Conservation (phyloP, 2,888 invertebrate genomes). For the Podabrus alpinus region DNA sequence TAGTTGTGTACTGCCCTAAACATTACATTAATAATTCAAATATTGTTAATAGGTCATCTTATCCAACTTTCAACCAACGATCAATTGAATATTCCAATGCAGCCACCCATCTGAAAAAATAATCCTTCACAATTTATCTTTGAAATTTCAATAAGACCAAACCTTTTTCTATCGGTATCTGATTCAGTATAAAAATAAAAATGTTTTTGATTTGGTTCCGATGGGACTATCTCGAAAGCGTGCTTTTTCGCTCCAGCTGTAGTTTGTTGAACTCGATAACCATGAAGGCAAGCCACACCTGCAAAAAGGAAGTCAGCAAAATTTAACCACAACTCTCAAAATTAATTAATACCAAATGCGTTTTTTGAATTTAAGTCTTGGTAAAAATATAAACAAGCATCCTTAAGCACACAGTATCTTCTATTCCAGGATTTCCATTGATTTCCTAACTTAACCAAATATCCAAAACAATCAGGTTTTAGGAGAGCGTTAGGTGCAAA, state of each 20-base stretch:
- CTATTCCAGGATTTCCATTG: constrained; percentile 90
- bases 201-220: constrained; percentile 83
- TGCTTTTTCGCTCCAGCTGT: constrained; percentile 86
- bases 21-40: constrained; percentile 3
- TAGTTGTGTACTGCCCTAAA: not conserved
- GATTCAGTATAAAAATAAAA: constrained; percentile 93
- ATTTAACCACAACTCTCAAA: not conserved
- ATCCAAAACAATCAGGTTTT: constrained; percentile 91
- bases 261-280: constrained; percentile 86
- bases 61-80: constrained; percentile 76
- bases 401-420: constrained; percentile 92
- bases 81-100: constrained; percentile 89
- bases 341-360: constrained; percentile 78
- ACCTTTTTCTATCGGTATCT: constrained; percentile 95
- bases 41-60: constrained; percentile 5
- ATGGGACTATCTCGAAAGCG: constrained; percentile 89
- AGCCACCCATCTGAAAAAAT: constrained; percentile 81
- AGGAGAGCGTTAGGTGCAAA: constrained; percentile 78
- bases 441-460: constrained; percentile 83
- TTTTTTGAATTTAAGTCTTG: constrained; percentile 84
- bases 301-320: constrained; percentile 1
- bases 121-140: not conserved
- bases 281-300: constrained; percentile 94
- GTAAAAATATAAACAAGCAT: constrained; percentile 93
- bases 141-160: constrained; percentile 6